These are phyloP conservation scores for Kuschelorhynchus macadamiae DNA, from an alignment of 2,888 invertebrate genomes.

Conservation along the genomic window DNA sequence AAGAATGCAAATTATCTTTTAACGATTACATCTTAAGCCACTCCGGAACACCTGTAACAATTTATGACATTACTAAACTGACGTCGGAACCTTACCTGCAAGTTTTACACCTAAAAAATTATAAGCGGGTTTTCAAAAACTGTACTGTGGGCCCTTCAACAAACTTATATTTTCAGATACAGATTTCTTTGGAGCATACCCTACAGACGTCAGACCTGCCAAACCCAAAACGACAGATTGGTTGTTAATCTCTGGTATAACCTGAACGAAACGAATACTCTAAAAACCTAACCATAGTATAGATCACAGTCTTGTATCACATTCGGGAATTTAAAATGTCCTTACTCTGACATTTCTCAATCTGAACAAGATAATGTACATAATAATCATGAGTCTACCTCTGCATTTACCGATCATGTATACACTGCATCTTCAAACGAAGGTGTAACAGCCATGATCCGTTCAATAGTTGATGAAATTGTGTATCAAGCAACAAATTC, in stretches of 20 bases:
- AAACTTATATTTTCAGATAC: constrained; percentile 1
- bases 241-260: too few species aligned
- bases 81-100: constrained; percentile 14
- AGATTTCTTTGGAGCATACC: constrained; percentile 1
- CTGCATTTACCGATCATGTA: neutral
- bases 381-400: constrained; percentile 3
- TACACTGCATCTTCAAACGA: neutral
- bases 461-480: neutral
- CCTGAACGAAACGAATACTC: too few species aligned
- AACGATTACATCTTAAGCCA: constrained; percentile 3
- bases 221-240: too few species aligned
- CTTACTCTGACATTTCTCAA: too few species aligned
- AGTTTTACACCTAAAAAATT: constrained; percentile 6
- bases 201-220: too few species aligned
- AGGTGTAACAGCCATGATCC: neutral
- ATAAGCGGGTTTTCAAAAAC: constrained; percentile 8
- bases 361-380: neutral
- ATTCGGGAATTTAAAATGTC: too few species aligned
- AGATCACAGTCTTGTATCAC: constrained; percentile 3
- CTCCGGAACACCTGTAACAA: constrained; percentile 51
- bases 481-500: neutral
- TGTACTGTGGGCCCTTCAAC: constrained; percentile 9
- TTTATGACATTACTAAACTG: constrained; percentile 49
- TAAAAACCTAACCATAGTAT: too few species aligned
- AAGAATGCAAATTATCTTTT: constrained; percentile 49